Conservation (phyloP, 2,113 vertebrate species). For the Crotalus helleri region DNA sequence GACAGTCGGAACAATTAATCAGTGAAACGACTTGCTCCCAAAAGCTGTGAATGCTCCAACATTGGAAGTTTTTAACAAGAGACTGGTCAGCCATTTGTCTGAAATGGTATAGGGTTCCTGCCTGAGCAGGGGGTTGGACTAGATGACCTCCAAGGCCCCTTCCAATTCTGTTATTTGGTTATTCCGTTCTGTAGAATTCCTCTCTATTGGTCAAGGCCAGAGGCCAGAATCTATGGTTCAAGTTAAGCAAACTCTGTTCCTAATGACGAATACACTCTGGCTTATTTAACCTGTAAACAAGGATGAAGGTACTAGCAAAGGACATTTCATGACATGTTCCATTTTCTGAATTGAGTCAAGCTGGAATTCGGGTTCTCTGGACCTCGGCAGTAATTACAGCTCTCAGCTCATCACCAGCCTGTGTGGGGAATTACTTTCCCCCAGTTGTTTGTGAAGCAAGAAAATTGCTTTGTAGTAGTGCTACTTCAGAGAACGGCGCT, state of each 20-base stretch:
- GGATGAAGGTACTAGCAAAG: not conserved
- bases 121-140: not conserved
- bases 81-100: not conserved
- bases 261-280: not conserved
- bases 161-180: not conserved
- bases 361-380: not conserved
- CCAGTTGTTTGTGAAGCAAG: not conserved
- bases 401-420: not conserved
- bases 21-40: not conserved
- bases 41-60: not conserved
- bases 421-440: not conserved
- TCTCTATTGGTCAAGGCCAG: not conserved
- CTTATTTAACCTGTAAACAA: not conserved
- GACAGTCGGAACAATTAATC: not conserved
- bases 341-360: not conserved
- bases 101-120: not conserved
- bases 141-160: not conserved
- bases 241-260: not conserved
- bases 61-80: not conserved
- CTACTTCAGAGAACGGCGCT: slow-evolving; percentile 18
- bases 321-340: not conserved
- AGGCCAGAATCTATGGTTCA: not conserved
- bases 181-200: not conserved
- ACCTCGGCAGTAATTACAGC: not conserved
- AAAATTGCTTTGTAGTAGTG: not conserved